Conservation (phyloP, 2,113 vertebrate species). For the Tonatia bakeri region DNA sequence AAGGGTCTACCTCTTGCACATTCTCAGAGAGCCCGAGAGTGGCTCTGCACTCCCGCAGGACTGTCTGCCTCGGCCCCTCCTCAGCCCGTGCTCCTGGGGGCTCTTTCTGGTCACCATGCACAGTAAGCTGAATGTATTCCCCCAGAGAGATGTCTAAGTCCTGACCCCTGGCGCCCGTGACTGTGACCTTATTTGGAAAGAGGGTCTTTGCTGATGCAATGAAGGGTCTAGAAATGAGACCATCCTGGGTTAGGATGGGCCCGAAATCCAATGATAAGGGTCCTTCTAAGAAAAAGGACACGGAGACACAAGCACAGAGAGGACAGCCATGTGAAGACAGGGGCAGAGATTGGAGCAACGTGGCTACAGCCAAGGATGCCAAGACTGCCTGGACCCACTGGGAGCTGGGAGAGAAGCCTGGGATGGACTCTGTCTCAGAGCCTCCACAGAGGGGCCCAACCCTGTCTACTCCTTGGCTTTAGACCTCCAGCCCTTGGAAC, state of each 20-base stretch:
- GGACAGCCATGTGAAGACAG: background rate
- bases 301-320: background rate
- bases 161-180: background rate
- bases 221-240: background rate
- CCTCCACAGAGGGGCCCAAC: background rate
- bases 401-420: background rate
- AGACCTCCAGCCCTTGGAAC: background rate
- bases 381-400: background rate
- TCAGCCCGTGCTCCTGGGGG: background rate
- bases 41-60: background rate
- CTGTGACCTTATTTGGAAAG: background rate
- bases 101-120: background rate
- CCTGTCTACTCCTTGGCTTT: background rate
- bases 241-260: background rate
- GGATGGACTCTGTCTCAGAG: background rate
- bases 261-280: background rate
- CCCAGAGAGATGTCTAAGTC: background rate
- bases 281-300: background rate
- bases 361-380: background rate
- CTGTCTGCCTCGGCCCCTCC: background rate
- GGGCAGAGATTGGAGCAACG: background rate
- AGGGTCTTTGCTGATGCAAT: background rate
- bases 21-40: background rate
- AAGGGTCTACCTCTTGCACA: accelerated
- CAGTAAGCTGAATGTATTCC: too few relatives aligned